Evolutionary conservation across 2,888 invertebrate species (phyloP).

Genomic region (Rhingia rostrata): DNA sequence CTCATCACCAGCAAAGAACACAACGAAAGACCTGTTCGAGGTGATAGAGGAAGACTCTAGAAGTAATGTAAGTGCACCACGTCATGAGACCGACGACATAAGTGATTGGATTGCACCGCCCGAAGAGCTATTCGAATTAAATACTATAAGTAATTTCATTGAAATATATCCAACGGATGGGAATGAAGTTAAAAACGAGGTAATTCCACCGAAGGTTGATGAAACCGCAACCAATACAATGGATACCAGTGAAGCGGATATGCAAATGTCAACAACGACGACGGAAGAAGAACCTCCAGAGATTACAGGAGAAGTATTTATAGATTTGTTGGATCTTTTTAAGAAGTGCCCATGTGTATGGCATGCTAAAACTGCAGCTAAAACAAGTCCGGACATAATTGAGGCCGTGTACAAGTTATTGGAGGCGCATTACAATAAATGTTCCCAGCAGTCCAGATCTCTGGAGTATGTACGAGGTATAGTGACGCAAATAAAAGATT

Average conservation of each 20-base stretch:
- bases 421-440: constrained; percentile 44
- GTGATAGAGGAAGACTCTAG: constrained; percentile 30
- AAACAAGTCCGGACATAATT: constrained; percentile 25
- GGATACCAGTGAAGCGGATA: not conserved
- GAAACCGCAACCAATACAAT: not conserved
- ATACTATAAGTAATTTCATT: constrained; percentile 58
- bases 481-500: constrained; percentile 40
- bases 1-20: constrained; percentile 6
- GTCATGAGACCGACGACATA: constrained; percentile 50
- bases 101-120: constrained; percentile 65
- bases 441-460: constrained; percentile 35
- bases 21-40: constrained; percentile 20
- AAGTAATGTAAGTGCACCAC: constrained; percentile 53
- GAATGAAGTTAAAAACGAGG: constrained; percentile 8
- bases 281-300: constrained; percentile 40
- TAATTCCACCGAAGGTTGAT: not conserved
- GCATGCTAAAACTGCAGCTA: constrained; percentile 37
- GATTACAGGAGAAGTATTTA: constrained; percentile 59
- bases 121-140: constrained; percentile 58
- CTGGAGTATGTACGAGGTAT: constrained; percentile 49
- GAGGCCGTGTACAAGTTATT: constrained; percentile 42
- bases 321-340: constrained; percentile 52
- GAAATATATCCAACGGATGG: constrained; percentile 34
- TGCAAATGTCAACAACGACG: not conserved
- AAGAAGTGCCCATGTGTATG: constrained; percentile 66